Conservation (phyloP, 2,888 invertebrate genomes). For the Thymelicus sylvestris region DNA sequence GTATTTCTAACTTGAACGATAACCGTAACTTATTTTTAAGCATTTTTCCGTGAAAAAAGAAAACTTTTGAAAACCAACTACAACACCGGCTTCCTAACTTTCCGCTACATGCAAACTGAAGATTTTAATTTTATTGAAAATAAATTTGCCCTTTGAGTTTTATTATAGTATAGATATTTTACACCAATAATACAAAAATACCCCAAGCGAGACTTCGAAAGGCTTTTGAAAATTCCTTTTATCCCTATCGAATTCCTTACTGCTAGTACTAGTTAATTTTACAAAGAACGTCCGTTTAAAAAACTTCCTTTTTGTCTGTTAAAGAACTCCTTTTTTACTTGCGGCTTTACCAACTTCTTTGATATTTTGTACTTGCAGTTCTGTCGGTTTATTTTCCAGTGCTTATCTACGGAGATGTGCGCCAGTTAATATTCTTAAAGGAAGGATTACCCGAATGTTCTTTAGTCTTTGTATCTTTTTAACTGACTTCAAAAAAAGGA, state of each 20-base stretch:
- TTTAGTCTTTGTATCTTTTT: background rate
- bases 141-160: too few relatives aligned
- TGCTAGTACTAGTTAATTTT: background rate
- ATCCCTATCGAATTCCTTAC: background rate
- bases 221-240: background rate
- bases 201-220: background rate
- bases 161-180: too few relatives aligned
- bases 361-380: background rate
- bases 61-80: too few relatives aligned
- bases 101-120: too few relatives aligned
- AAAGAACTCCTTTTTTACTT: background rate
- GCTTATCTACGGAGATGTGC: conserved; percentile 3
- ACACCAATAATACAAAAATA: too few relatives aligned
- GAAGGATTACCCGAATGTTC: background rate
- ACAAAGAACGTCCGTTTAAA: background rate
- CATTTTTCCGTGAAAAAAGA: too few relatives aligned
- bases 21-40: too few relatives aligned
- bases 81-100: too few relatives aligned
- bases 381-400: conserved; percentile 7
- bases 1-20: too few relatives aligned
- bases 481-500: too few relatives aligned
- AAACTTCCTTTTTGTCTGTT: background rate
- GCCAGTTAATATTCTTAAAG: background rate
- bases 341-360: background rate
- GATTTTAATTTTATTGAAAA: too few relatives aligned